Base-by-base conservation (phyloP, 2,888 invertebrate species). In the Polydesmus complanatus region DNA sequence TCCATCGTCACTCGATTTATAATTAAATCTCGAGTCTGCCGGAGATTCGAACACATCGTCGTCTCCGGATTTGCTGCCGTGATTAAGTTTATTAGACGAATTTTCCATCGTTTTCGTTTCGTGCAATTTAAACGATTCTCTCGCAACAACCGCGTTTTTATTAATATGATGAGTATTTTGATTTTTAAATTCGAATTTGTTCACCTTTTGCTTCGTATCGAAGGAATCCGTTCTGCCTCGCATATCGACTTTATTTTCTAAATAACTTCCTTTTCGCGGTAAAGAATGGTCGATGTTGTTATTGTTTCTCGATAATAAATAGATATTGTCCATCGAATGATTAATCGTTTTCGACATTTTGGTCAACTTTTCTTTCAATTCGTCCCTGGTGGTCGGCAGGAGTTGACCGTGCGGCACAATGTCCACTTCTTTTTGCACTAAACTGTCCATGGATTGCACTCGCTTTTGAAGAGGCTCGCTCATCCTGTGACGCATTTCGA, bases 391-490 rank as follows among this genome's bases (percentile, higher is more conserved):
- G 3, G 51, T n/a, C 3, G 5, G 8, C 5, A 8, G 5, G 5
- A 8, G 5, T n/a, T 21, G 5, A 14, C 51, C 51, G 5, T 22
- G 51, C n/a, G 25, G 54, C 5, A 11, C 54, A 19, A 47, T 22
- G 22, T 60, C 60, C 21, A 52, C 54, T 27, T 51, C 25, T n/a
- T 26, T 52, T n/a, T 48, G 27, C 14, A 52, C 54, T n/a, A 60
- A 54, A 27, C 60, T 60, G 26, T 60, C 60, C 60, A 60, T 60
- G 22, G 60, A 60, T 2, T 54, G 54, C n/a, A 60, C 60, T 25
- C 60, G 37, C 22, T 54, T 60, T 52, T 60, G 54, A 2, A 60
- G 23, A 8, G 37, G 14, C 47, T 60, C 60, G 47, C 25, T 23
- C 3, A 51, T 37, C 18, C 27, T 21, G 49, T 54, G 52, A 3